Evolutionary conservation across 1,140 invertebrate genomes (phyloP), one percentile per base, ranked within the genome.

Genomic region (Manduca sexta): DNA sequence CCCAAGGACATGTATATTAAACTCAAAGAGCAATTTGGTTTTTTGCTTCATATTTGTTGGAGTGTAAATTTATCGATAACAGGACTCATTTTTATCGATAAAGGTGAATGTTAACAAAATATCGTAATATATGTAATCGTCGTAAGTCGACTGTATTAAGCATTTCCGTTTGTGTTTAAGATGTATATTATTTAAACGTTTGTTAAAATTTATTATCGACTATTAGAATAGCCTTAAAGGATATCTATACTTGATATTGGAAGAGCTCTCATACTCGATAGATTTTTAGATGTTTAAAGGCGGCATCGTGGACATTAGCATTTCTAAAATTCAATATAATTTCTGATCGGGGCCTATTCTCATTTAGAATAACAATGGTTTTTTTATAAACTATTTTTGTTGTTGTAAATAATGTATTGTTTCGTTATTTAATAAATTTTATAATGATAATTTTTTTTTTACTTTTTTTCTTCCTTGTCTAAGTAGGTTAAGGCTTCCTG

Each of bases 321-420:
- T 26, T 35, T 35, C n/a, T 4, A 12, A 35, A n/a, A 14, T n/a
- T 12, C 26, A 30, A 8, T 2, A 44, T 31, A 16, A 15, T 33
- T 17, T 10, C 11, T 2, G n/a, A 21, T 16, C 14, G 43, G 58
- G 51, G 56, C 57, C 52, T 67, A 59, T 49, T 66, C 65, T 68
- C 64, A 64, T 60, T 64, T 37, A 57, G 45, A 63, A 56, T 45
- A 42, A 29, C 29, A 50, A 17, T 52, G 11, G 13, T 33, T 31
- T 59, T 44, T 56, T 60, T 65, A 56, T 58, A 49, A 61, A 53
- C 59, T 61, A 58, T 49, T 66, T 73, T 66, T 59, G 64, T 76
- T 79, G 62, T 72, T 79, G 77, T 81, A 81, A 77, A 81, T 81
- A 82, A 65, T 66, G 56, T 61, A 57, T 57, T 56, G 59, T 77